These are phyloP conservation scores for Sabatieria punctata DNA, from an alignment of 2,888 invertebrate genomes.

Conservation along the genomic window DNA sequence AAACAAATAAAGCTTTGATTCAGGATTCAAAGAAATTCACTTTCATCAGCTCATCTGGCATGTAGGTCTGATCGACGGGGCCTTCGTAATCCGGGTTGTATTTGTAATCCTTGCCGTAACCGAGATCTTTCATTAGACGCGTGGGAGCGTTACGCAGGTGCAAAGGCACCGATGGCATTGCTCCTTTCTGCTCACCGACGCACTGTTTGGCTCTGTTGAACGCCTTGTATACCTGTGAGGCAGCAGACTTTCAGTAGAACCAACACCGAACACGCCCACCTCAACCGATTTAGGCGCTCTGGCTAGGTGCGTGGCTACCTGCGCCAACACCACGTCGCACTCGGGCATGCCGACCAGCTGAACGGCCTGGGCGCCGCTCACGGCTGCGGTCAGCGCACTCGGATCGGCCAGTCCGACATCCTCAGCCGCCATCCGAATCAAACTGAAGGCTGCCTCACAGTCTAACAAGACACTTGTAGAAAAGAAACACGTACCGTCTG, in stretches of 20 bases:
- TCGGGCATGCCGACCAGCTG: slow-evolving; percentile 66
- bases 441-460: no score
- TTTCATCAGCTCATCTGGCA: slow-evolving; percentile 24
- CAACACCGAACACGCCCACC: no score
- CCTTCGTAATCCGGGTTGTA: slow-evolving; percentile 21
- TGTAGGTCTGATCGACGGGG: slow-evolving; percentile 26
- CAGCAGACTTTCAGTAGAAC: no score
- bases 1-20: no score
- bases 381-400: slow-evolving; percentile 48
- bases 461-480: no score
- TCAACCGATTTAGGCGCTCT: slow-evolving; percentile 58
- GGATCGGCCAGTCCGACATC: slow-evolving; percentile 48
- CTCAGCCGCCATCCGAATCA: slow-evolving; percentile 57
- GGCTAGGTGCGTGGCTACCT: slow-evolving; percentile 57
- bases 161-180: slow-evolving; percentile 57
- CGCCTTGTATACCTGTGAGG: no score
- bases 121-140: slow-evolving; percentile 54
- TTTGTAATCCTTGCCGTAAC: slow-evolving; percentile 38
- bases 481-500: no score
- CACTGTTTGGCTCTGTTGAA: no score
- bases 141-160: slow-evolving; percentile 64
- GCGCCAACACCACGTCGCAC: slow-evolving; percentile 55
- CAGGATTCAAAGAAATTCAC: slow-evolving; percentile 28
- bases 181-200: slow-evolving; percentile 50
- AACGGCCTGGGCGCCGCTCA: slow-evolving; percentile 58